A percentile compares a stretch with the other conserved stretches of the same genome.
Conservation (phyloP, 2,113 vertebrate species). For the Paedocypris sp. region DNA sequence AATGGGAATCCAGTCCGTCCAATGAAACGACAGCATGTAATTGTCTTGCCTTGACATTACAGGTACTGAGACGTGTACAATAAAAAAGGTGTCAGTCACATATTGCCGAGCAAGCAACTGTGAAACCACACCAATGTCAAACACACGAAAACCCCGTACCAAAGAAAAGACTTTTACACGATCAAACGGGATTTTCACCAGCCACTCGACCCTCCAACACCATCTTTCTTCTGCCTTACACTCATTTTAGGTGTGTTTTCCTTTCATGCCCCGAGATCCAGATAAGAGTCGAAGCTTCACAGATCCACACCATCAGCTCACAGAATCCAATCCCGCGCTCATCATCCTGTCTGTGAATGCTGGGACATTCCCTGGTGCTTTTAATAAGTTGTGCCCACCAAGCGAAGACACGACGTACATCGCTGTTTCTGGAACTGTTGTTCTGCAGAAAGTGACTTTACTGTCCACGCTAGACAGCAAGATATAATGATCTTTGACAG, state of each 20-base stretch:
- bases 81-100: slow-evolving; percentile 16
- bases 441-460: no score
- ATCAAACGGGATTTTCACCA: slow-evolving; percentile 15
- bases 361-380: slow-evolving; percentile 7
- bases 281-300: slow-evolving; percentile 6
- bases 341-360: neutral
- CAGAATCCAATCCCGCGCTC: neutral
- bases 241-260: neutral
- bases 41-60: neutral
- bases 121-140: neutral
- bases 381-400: neutral
- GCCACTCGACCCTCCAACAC: no score
- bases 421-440: no score
- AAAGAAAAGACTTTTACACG: neutral
- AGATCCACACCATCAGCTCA: slow-evolving; percentile 8
- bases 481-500: no score
- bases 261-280: neutral
- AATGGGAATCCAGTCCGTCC: neutral
- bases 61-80: slow-evolving; percentile 3
- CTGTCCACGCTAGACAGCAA: no score
- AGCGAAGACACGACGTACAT: no score
- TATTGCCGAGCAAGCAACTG: neutral
- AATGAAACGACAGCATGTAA: no score
- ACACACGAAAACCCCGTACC: neutral
- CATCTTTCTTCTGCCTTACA: no score